These are phyloP conservation scores for Lumbricus terrestris DNA, from an alignment of 2,888 invertebrate species.

Conservation along the genomic window DNA sequence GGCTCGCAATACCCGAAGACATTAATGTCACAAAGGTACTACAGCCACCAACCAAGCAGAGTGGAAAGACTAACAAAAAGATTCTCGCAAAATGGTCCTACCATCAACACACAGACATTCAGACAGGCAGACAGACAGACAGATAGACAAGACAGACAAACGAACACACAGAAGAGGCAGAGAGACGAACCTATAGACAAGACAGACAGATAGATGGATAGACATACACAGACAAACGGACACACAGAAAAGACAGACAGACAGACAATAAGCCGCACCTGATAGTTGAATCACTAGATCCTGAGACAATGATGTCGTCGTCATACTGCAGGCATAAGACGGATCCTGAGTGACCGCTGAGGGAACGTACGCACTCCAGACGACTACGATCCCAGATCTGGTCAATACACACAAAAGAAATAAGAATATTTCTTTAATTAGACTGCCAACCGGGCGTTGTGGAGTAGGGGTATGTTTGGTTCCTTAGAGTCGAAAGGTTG, in stretches of 20 bases:
- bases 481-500: too few species aligned
- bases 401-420: conserved; percentile 12
- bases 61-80: too few species aligned
- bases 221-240: not conserved
- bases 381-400: conserved; percentile 91
- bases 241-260: not conserved
- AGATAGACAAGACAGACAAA: too few species aligned
- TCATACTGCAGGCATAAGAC: conserved; percentile 98
- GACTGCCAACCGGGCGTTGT: too few species aligned
- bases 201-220: too few species aligned
- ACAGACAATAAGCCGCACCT: conserved; percentile 45
- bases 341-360: conserved; percentile 97
- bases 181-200: too few species aligned
- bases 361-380: conserved; percentile 84
- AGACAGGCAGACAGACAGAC: too few species aligned
- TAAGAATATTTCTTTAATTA: not conserved
- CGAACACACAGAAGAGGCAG: too few species aligned
- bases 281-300: conserved; percentile 96
- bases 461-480: too few species aligned
- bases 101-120: not conserved
- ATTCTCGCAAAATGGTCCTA: not conserved
- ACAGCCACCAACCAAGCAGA: too few species aligned
- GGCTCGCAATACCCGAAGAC: too few species aligned
- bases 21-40: too few species aligned
- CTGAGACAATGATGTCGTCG: conserved; percentile 96